phyloP scores from a whole-genome alignment of 1,140 invertebrate genomes.

The Uloborus diversus region DNA sequence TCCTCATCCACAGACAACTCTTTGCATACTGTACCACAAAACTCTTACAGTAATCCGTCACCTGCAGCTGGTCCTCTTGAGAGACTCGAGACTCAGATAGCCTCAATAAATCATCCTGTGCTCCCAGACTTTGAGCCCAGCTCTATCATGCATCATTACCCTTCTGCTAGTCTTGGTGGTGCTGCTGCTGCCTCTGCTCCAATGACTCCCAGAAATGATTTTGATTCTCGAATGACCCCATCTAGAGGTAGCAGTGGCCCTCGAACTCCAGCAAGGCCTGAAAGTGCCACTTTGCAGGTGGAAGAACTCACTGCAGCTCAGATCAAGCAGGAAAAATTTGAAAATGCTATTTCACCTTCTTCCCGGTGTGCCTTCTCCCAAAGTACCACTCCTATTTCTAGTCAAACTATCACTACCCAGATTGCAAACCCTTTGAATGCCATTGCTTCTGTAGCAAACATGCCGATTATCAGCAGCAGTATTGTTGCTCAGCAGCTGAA shows the following conservation, averaged over 20 bases:
- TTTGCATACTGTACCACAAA: too few relatives aligned
- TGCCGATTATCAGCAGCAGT: too few relatives aligned
- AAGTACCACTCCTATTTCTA: neutral
- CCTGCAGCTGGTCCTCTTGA: neutral
- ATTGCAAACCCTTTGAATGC: too few relatives aligned
- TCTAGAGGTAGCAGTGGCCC: constrained; percentile 47
- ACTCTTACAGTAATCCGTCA: neutral
- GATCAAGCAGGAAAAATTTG: constrained; percentile 14
- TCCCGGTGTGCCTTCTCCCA: constrained; percentile 11
- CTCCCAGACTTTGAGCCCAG: neutral
- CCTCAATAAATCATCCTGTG: neutral
- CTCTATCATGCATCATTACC: constrained; percentile 11
- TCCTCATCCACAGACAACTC: too few relatives aligned
- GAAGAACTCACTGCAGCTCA: constrained; percentile 33
- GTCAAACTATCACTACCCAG: neutral
- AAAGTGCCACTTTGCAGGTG: constrained; percentile 37
- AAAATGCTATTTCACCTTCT: constrained; percentile 6
- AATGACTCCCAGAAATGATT: neutral
- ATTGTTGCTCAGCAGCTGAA: too few relatives aligned
- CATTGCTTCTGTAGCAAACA: too few relatives aligned
- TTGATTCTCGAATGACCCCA: constrained; percentile 28
- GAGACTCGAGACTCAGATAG: neutral
- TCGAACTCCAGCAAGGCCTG: constrained; percentile 28
- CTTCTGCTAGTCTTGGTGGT: neutral
- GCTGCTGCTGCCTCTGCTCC: neutral